A percentile compares a stretch with the other conserved stretches of the same genome.
Evolutionary conservation across 2,797 vertebrate species (phyloP).

Genomic region (Peromyscus nudipes): DNA sequence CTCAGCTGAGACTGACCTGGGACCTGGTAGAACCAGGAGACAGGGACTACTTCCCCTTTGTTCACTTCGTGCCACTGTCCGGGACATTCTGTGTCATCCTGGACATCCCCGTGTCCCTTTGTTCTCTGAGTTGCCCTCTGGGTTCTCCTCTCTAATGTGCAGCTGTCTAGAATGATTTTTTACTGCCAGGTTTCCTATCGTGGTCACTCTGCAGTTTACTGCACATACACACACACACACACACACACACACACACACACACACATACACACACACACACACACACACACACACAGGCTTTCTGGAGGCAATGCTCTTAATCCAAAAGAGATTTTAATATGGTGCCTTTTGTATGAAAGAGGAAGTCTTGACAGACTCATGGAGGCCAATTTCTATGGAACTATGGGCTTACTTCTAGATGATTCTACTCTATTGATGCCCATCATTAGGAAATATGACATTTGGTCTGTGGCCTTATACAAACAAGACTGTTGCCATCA

Average conservation of each 20-base stretch:
- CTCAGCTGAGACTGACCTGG: background rate
- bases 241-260: too few relatives aligned
- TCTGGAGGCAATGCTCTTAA: background rate
- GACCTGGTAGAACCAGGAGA: background rate
- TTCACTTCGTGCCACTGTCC: background rate
- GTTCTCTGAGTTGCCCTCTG: background rate
- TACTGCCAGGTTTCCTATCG: background rate
- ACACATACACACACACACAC: too few relatives aligned
- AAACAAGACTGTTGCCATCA: conserved; percentile 11
- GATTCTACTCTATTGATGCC: conserved; percentile 1
- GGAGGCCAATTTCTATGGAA: background rate
- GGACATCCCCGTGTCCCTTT: background rate
- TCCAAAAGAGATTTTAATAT: conserved; percentile 27
- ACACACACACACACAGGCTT: background rate
- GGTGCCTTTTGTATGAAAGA: conserved; percentile 2
- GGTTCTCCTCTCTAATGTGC: background rate
- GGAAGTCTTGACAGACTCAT: background rate
- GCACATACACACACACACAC: too few relatives aligned
- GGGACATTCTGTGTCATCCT: background rate
- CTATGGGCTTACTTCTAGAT: conserved; percentile 18
- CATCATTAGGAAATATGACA: conserved; percentile 28
- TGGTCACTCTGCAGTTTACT: background rate
- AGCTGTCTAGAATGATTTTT: conserved; percentile 4
- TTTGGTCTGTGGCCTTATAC: conserved; percentile 11
- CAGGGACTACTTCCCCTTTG: background rate